Conservation (phyloP, 2,113 vertebrate species). For the Potamarius usumacintae region DNA sequence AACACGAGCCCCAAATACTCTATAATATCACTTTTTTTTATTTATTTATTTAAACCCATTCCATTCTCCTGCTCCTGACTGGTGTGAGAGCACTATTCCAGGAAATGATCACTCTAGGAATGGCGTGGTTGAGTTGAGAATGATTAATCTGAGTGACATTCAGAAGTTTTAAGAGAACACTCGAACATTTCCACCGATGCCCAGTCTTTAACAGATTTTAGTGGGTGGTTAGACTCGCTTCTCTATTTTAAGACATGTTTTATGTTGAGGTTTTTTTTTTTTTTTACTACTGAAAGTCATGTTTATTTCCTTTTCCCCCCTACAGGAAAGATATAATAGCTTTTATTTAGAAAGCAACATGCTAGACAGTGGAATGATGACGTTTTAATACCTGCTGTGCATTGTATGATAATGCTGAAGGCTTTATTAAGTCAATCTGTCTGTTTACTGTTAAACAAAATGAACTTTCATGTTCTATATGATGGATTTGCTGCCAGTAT, state of each 20-base stretch:
- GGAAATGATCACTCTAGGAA: conserved; percentile 7
- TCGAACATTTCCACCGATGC: background rate
- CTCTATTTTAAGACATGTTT: conserved; percentile 28
- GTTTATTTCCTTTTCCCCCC: background rate
- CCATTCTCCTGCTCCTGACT: background rate
- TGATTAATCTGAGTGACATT: background rate
- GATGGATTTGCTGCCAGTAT: background rate
- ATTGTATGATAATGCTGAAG: background rate
- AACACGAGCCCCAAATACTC: background rate
- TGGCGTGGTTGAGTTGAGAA: background rate
- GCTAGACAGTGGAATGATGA: background rate
- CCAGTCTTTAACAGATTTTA: conserved; percentile 22
- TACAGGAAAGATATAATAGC: background rate
- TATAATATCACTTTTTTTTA: background rate
- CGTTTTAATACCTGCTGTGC: background rate
- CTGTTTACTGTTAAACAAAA: background rate
- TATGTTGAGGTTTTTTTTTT: background rate
- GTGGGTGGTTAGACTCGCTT: conserved; percentile 36
- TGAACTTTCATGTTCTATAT: background rate
- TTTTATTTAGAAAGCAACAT: background rate
- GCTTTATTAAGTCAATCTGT: background rate
- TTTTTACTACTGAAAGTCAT: background rate
- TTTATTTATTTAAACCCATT: background rate
- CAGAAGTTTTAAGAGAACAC: background rate
- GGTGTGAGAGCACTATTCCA: background rate